These are phyloP conservation scores for Ictalurus furcatus DNA, from an alignment of 2,113 vertebrate species.

Conservation along the genomic window DNA sequence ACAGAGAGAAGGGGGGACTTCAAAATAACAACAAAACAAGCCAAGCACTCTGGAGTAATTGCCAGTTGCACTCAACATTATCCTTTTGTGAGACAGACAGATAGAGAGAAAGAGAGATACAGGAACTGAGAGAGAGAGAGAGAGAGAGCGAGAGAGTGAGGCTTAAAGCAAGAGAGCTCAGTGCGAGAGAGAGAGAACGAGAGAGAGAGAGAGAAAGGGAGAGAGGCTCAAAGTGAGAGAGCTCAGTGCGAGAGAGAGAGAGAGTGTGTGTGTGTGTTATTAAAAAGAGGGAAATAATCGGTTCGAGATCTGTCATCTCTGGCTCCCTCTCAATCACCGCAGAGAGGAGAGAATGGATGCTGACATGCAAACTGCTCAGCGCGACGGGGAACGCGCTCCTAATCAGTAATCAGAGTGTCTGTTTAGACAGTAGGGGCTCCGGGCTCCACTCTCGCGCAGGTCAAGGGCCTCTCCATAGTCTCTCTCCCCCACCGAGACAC, in stretches of 20 bases:
- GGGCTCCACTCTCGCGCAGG: constrained; percentile 68
- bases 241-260: neutral
- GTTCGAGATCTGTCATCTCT: constrained; percentile 69
- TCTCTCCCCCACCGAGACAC: constrained; percentile 57
- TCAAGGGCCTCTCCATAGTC: constrained; percentile 76
- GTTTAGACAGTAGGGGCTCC: constrained; percentile 65
- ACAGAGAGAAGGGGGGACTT: constrained; percentile 58
- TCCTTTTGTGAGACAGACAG: constrained; percentile 54
- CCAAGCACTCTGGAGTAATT: constrained; percentile 68
- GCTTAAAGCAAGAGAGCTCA: neutral
- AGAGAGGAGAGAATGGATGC: constrained; percentile 63
- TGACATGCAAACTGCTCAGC: constrained; percentile 71
- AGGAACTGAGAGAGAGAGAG: constrained; percentile 28
- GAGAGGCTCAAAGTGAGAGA: neutral
- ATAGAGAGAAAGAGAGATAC: neutral
- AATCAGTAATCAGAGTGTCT: constrained; percentile 79
- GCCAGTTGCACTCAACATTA: constrained; percentile 74
- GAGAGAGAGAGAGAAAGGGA: constrained; percentile 7
- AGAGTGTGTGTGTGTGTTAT: neutral
- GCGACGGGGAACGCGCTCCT: constrained; percentile 72
- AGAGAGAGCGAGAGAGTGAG: neutral
- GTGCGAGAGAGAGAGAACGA: neutral
- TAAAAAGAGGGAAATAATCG: constrained; percentile 53
- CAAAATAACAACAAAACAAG: constrained; percentile 75
- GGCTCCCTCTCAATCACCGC: constrained; percentile 75